Evolutionary conservation across 2,888 invertebrate species (phyloP).

Genomic region (Caradrina clavipalpis): DNA sequence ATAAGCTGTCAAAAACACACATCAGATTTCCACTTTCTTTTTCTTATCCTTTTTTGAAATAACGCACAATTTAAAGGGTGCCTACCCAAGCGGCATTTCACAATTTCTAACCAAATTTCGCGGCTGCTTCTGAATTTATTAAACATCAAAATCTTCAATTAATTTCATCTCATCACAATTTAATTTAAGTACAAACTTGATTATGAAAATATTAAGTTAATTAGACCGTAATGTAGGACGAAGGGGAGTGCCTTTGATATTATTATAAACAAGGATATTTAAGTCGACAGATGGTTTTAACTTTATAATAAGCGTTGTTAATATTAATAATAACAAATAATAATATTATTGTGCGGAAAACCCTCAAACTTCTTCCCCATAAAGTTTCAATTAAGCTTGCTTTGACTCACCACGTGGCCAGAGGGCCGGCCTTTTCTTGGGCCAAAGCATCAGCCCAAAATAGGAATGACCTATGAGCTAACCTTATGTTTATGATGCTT

Average conservation of each 20-base stretch:
- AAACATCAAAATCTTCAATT: constrained; percentile 43
- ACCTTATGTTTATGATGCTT: no score
- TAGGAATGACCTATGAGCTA: no score
- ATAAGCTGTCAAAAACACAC: neutral
- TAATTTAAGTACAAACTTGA: constrained; percentile 42
- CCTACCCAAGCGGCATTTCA: constrained; percentile 13
- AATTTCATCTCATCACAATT: constrained; percentile 52
- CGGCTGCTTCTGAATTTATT: constrained; percentile 31
- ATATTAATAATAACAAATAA: neutral
- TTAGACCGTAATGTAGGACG: constrained; percentile 18
- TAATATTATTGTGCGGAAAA: no score
- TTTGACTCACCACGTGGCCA: no score
- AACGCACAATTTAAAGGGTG: constrained; percentile 9
- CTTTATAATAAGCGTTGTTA: neutral
- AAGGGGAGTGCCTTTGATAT: constrained; percentile 3
- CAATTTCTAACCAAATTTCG: constrained; percentile 29
- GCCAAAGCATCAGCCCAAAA: no score
- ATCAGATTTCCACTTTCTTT: neutral
- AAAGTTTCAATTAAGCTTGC: no score
- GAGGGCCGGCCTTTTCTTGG: no score
- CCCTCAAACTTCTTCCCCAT: no score
- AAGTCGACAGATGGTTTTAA: neutral
- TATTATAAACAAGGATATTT: constrained; percentile 9
- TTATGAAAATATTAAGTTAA: constrained; percentile 43
- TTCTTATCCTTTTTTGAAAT: neutral